phyloP scores from a whole-genome alignment of 2,797 vertebrate genomes.

The Neomorphus geoffroyi region DNA sequence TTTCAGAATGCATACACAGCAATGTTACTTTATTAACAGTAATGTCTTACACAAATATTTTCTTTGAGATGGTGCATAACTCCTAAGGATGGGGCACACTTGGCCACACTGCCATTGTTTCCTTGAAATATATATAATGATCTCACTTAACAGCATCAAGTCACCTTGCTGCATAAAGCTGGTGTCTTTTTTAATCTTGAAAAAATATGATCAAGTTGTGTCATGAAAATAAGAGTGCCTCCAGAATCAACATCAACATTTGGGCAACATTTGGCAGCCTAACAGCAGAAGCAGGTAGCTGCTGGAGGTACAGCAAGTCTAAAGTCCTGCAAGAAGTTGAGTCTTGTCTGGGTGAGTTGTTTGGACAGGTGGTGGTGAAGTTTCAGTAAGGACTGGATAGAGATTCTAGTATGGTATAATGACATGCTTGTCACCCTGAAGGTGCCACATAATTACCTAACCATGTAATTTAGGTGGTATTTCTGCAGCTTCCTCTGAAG shows the following conservation, averaged over 20 bases:
- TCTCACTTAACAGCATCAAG: not conserved
- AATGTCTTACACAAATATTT: not conserved
- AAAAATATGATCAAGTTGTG: not conserved
- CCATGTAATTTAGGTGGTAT: not conserved
- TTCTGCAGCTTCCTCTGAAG: not conserved
- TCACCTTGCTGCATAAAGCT: not conserved
- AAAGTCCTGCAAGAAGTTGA: not conserved
- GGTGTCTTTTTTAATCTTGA: not conserved
- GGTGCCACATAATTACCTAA: not conserved
- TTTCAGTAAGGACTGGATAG: not conserved
- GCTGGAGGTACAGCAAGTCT: not conserved
- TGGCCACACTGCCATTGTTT: not conserved
- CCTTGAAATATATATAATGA: not conserved
- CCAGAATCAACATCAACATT: not conserved
- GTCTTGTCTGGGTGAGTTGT: not conserved
- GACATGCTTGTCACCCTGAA: not conserved
- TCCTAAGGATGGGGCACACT: not conserved
- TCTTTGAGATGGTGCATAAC: not conserved
- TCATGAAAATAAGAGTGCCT: not conserved
- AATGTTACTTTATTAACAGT: not conserved
- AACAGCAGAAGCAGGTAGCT: not conserved
- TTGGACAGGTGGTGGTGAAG: not conserved
- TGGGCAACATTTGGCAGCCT: not conserved
- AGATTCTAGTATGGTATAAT: not conserved
- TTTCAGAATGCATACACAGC: not conserved